Base-by-base conservation (phyloP, 2,888 invertebrate genomes). In the Ormyrus pomaceus region DNA sequence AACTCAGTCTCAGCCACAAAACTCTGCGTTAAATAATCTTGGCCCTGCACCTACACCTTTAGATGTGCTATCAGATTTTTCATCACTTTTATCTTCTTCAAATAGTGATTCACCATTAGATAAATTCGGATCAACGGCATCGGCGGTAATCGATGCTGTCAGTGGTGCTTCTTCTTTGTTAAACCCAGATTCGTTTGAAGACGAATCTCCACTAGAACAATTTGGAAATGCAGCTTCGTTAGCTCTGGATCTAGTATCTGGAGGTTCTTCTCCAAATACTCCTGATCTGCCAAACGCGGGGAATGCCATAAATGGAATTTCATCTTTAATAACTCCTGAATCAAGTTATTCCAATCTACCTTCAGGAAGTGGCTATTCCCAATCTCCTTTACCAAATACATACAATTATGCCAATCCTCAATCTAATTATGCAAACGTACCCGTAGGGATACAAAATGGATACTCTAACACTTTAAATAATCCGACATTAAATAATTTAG, bases 91-190 rank as follows among this genome's bases (percentile, higher is more conserved):
- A 11, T 0, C 10, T n/a, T n/a, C 58, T 34, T 19, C 61, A 6
- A 48, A 66, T 66, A 34, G 45, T 34, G 71, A 65, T 10, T 58
- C 66, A 34, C 9, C 76, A 6, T 51, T 72, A 10, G 58, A 66
- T n/a, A 13, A 45, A 65, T 3, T 77, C 19, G 66, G 8, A 59
- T 45, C 45, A 8, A 19, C 71, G 8, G 59, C 46, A 13, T 34
- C 65, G 6, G 9, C 59, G 19, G n/a, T 66, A 7, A 6, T 53
- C 11, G 71, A 65, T 51, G 53, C 48, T 45, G 1, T 72, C 34
- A 6, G 53, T 46, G 72, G 19, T 61, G 46, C 51, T 19, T 65
- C 65, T 45, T 59, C 65, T 1, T 46, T 51, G 6, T 34, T 65
- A 2, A 34, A 4, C 13, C 13, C 64, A 10, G 13, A 65, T 10